These are phyloP conservation scores for Drosophila nikananu DNA, from an alignment of 1,140 invertebrate genomes.

Conservation along the genomic window DNA sequence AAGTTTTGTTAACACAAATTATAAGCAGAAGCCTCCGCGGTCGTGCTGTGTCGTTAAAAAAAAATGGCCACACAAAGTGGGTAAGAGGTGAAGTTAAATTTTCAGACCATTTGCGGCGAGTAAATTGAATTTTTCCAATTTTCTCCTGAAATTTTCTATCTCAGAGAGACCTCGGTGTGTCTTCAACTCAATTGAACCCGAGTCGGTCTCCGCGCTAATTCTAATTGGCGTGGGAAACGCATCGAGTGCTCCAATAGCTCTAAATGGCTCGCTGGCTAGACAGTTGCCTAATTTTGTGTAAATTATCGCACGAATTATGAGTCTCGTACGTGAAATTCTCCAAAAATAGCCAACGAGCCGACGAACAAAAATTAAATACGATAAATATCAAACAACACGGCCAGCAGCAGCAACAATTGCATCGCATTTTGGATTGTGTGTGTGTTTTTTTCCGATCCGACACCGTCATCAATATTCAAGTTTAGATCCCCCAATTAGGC, in stretches of 20 bases:
- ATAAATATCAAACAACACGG: conserved; percentile 71
- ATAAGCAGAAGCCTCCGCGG: conserved; percentile 24
- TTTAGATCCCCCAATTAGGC: conserved; percentile 74
- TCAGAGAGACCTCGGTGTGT: conserved; percentile 16
- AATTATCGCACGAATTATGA: conserved; percentile 83
- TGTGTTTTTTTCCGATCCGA: conserved; percentile 31
- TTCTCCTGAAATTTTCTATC: conserved; percentile 45
- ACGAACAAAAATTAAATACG: conserved; percentile 58
- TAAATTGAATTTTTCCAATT: conserved; percentile 70
- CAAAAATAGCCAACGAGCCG: conserved; percentile 67
- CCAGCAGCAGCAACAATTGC: conserved; percentile 33
- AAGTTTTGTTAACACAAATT: conserved; percentile 74
- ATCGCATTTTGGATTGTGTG: conserved; percentile 35
- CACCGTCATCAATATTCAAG: conserved; percentile 74
- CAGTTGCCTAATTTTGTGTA: conserved; percentile 83
- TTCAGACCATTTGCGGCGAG: conserved; percentile 55
- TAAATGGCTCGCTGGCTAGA: conserved; percentile 76
- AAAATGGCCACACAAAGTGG: conserved; percentile 19
- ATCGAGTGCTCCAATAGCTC: conserved; percentile 56
- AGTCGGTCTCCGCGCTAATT: conserved; percentile 39
- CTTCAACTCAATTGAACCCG: conserved; percentile 35
- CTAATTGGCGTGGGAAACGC: conserved; percentile 79
- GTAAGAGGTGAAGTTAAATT: conserved; percentile 38
- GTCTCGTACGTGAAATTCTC: conserved; percentile 77
- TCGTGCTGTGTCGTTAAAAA: conserved; percentile 55